These are phyloP conservation scores for Scalopus aquaticus DNA, from an alignment of 2,113 vertebrate species.

Conservation along the genomic window DNA sequence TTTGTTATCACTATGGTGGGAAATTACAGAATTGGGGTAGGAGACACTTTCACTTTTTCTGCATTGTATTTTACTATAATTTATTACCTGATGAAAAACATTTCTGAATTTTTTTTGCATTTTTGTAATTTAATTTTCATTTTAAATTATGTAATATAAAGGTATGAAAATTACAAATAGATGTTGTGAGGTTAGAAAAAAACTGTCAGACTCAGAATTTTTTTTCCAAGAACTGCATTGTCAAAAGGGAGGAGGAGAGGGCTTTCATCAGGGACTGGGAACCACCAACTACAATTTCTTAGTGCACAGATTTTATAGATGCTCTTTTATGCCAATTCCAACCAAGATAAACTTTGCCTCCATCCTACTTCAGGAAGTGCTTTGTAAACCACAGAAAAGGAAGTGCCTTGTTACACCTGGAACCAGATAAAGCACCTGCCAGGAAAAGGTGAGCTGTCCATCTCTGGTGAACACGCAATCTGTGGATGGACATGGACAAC, in stretches of 20 bases:
- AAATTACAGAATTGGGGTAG: background rate
- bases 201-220: background rate
- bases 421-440: background rate
- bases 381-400: background rate
- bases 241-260: background rate
- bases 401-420: background rate
- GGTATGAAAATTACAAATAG: background rate
- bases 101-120: background rate
- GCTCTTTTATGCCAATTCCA: background rate
- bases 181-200: too few relatives aligned
- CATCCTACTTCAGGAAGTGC: background rate
- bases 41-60: background rate
- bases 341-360: background rate
- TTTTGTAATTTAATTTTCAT: background rate
- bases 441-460: background rate
- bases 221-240: background rate
- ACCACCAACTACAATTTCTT: background rate
- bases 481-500: background rate
- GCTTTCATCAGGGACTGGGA: background rate
- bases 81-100: background rate
- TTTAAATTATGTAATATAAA: constrained; percentile 14
- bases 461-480: background rate
- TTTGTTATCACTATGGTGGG: background rate
- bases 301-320: background rate
- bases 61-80: background rate